phyloP scores from a whole-genome alignment of 2,797 vertebrate species.

The Perdix hodgsoniae region DNA sequence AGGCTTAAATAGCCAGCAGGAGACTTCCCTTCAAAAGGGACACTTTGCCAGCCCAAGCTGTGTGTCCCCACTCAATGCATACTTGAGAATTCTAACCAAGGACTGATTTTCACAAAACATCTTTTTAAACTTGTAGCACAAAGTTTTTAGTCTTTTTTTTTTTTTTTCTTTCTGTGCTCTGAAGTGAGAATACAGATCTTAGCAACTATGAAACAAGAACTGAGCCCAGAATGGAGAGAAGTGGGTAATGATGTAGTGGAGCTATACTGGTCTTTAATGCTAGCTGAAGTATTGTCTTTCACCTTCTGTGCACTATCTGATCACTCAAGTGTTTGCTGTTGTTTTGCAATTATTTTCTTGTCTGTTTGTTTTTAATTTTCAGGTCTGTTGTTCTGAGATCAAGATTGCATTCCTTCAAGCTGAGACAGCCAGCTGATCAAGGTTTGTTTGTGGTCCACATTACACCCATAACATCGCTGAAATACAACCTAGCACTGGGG shows the following conservation, averaged over 20 bases:
- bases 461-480: not conserved
- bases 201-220: not conserved
- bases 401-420: not conserved
- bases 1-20: not conserved
- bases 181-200: not conserved
- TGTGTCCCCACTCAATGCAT: rapidly evolving
- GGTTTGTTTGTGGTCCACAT: not conserved
- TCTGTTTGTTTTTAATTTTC: slow-evolving; percentile 4
- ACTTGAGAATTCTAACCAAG: not conserved
- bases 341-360: not conserved
- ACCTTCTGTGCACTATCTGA: not conserved
- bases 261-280: not conserved
- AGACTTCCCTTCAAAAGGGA: not conserved
- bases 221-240: not conserved
- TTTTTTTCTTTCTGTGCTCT: not conserved
- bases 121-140: not conserved
- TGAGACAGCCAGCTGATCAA: not conserved
- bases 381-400: not conserved
- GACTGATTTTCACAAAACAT: not conserved
- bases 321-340: not conserved
- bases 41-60: not conserved
- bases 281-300: not conserved
- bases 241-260: not conserved
- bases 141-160: not conserved
- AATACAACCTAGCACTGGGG: rapidly evolving